phyloP scores from a whole-genome alignment of 2,888 invertebrate genomes.

The Microctonus aethiopoides region DNA sequence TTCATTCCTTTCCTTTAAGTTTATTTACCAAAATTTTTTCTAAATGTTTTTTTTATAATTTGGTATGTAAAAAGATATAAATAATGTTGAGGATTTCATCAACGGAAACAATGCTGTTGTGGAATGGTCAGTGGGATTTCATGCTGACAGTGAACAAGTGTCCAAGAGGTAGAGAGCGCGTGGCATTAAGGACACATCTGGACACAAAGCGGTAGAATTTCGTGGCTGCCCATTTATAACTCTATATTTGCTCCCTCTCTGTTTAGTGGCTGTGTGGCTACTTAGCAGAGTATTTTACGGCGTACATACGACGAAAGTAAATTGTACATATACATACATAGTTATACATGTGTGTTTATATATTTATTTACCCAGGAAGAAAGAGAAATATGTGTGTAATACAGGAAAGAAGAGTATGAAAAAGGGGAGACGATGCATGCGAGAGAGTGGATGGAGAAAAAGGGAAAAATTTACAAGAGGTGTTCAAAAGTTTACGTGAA shows the following conservation, averaged over 20 bases:
- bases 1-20: no score
- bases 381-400: not conserved
- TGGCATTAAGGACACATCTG: conserved; percentile 52
- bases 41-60: no score
- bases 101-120: conserved; percentile 34
- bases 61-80: no score
- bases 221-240: conserved; percentile 60
- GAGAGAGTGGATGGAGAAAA: conserved; percentile 17
- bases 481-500: conserved; percentile 61
- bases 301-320: conserved; percentile 11
- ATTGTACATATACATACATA: not conserved
- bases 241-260: conserved; percentile 43
- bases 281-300: conserved; percentile 61
- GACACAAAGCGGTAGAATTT: conserved; percentile 50
- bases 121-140: conserved; percentile 17
- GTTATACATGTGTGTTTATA: not conserved
- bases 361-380: not conserved
- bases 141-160: conserved; percentile 43
- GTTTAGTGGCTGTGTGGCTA: conserved; percentile 46
- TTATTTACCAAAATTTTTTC: no score
- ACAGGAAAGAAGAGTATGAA: not conserved
- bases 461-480: conserved; percentile 35
- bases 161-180: conserved; percentile 38
- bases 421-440: not conserved
- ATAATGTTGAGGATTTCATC: conserved; percentile 21